A percentile compares a stretch with the other conserved stretches of the same genome.
These are phyloP conservation scores for Tamandua tetradactyla DNA, from an alignment of 2,797 vertebrate genomes.

Conservation along the genomic window DNA sequence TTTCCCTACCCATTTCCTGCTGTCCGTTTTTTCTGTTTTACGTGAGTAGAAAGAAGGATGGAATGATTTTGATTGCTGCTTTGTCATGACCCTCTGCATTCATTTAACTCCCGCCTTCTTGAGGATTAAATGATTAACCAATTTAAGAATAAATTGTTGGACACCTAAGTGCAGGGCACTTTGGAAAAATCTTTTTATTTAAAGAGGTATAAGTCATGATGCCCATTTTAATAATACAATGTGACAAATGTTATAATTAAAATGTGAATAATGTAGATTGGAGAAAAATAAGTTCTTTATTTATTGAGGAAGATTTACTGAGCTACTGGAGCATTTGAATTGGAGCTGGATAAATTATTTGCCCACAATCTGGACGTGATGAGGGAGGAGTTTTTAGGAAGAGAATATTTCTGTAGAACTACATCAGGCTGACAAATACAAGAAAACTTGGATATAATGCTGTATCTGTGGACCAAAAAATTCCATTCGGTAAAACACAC, in stretches of 20 bases:
- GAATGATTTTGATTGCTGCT: background rate
- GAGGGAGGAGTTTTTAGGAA: background rate
- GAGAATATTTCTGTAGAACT: background rate
- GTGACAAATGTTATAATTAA: background rate
- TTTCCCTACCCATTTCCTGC: background rate
- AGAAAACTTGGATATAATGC: background rate
- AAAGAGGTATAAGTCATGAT: background rate
- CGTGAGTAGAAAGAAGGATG: background rate
- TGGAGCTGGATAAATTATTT: background rate
- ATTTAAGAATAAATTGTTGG: background rate
- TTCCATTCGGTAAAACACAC: background rate
- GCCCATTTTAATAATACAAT: background rate
- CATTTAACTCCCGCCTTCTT: background rate
- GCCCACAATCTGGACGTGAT: background rate
- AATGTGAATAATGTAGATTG: background rate
- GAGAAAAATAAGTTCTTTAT: background rate
- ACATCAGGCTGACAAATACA: background rate
- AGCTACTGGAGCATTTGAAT: background rate
- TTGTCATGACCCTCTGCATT: background rate
- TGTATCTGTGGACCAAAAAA: background rate
- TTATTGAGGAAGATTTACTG: background rate
- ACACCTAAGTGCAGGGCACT: background rate
- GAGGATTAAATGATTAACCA: background rate
- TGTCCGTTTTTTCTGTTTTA: background rate
- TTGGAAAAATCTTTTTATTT: background rate